Base-by-base conservation (phyloP, 2,113 vertebrate genomes). In the Nestor notabilis region DNA sequence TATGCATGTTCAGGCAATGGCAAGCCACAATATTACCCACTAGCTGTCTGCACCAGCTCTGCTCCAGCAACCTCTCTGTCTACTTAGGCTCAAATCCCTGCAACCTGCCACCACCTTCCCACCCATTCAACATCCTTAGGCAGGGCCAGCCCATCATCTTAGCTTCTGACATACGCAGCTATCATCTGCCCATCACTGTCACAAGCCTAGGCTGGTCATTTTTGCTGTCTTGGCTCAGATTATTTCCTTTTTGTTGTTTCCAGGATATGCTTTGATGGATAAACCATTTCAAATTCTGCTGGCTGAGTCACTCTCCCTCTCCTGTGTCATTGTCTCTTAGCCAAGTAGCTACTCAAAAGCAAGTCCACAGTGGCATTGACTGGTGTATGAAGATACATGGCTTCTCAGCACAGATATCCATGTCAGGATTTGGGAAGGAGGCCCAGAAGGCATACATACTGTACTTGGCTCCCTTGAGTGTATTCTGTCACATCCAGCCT, bases 401-500 rank as follows among this genome's bases (percentile, higher is more conserved):
- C 28, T 93, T 85, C 71, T 63, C 47, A 52, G 28, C 39, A 85
- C 50, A 85, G 77, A 25, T 72, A 53, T 19, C 55, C 92, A n/a
- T 43, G 50, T 29, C 52, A 74, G 55, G n/a, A 39, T 1, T 83
- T 64, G 35, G 52, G 60, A 92, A 78, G 3, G 2, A 17, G 16
- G 13, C 41, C 47, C 74, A 90, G 50, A 23, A 15, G 7, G 17
- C 43, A 60, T 18, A 69, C 0, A 0, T 11, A 89, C 14, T 0
- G 0, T 39, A 33, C 7, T 65, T 86, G 29, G 27, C 68, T 96
- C 89, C 47, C 78, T 49, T 31, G 50, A 49, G 63, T 5, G 7
- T 43, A 43, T 71, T 85, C 53, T 64, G 75, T 52, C 60, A 96
- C 46, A 37, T 29, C 46, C 49, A 71, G 44, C n/a, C 47, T 76